Evolutionary conservation across 53 echinoderm and acorn worm species (phyloP).

Genomic region (Arbacia lixula): DNA sequence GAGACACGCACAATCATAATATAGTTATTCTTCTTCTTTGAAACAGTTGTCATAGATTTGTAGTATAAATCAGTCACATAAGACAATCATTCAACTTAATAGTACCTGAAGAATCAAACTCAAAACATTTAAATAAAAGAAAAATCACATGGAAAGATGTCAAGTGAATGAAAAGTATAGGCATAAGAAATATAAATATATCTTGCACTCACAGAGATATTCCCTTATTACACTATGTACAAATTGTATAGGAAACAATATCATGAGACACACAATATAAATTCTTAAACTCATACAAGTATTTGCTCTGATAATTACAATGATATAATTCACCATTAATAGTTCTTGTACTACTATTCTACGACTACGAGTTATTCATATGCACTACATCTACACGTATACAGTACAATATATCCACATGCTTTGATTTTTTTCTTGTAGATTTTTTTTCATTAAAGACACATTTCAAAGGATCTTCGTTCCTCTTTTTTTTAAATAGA

Average conservation of each 20-base stretch:
- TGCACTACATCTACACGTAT: not conserved
- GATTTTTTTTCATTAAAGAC: conserved; percentile 1
- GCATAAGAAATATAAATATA: conserved; percentile 28
- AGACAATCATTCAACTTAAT: not conserved
- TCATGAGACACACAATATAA: not conserved
- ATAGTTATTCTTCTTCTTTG: not conserved
- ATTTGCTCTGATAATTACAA: not conserved
- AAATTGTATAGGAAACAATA: conserved; percentile 20
- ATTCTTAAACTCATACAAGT: not conserved
- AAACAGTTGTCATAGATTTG: not conserved
- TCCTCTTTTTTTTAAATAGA: not conserved
- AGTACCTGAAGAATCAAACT: not conserved
- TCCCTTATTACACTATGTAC: conserved; percentile 23
- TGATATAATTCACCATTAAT: not conserved
- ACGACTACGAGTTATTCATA: not conserved
- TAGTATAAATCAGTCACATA: not conserved
- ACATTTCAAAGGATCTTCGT: not conserved
- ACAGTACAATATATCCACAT: not conserved
- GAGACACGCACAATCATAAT: not conserved
- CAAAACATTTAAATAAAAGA: not conserved
- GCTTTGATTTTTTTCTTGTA: not conserved
- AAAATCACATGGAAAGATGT: conserved; percentile 32
- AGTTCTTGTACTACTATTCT: not conserved
- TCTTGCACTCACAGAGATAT: conserved; percentile 11
- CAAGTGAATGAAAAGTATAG: conserved; percentile 27